A percentile compares a stretch with the other conserved stretches of the same genome.
Conservation (phyloP, 2,113 vertebrate genomes). For the Pyxicephalus adspersus region DNA sequence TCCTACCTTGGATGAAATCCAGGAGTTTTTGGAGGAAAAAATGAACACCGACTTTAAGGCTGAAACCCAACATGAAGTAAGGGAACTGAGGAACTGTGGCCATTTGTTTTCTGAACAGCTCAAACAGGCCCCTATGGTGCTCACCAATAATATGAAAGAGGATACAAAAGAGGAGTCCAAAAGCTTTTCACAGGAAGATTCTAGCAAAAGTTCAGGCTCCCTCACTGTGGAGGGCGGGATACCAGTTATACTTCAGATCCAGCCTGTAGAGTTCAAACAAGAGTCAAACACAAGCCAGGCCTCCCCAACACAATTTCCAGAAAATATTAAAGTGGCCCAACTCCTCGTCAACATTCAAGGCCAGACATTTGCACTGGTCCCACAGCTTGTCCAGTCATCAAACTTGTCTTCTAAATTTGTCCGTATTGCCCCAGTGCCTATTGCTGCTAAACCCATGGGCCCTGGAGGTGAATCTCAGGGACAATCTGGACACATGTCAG, state of each 20-base stretch:
- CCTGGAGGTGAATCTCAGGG: constrained; percentile 76
- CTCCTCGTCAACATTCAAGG: constrained; percentile 93
- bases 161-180: constrained; percentile 66
- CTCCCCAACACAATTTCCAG: constrained; percentile 71
- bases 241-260: constrained; percentile 87
- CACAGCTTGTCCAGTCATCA: constrained; percentile 84
- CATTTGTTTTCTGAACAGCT: constrained; percentile 60
- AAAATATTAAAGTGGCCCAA: constrained; percentile 90
- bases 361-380: constrained; percentile 91
- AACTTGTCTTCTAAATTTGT: constrained; percentile 88
- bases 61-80: constrained; percentile 67
- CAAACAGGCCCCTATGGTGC: constrained; percentile 60
- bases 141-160: constrained; percentile 63
- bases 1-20: constrained; percentile 92
- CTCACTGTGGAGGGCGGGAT: constrained; percentile 71
- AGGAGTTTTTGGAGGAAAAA: constrained; percentile 95
- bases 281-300: constrained; percentile 70
- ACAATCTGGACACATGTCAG: constrained; percentile 76
- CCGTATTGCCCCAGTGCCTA: constrained; percentile 92
- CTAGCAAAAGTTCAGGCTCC: constrained; percentile 62
- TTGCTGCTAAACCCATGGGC: constrained; percentile 88
- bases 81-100: constrained; percentile 71
- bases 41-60: constrained; percentile 85
- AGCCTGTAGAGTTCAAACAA: constrained; percentile 87
- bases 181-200: constrained; percentile 66